Percentiles rank a stretch among this genome's conserved stretches.
Conservation (phyloP, 2,797 vertebrate species). For the Coendou prehensilis region DNA sequence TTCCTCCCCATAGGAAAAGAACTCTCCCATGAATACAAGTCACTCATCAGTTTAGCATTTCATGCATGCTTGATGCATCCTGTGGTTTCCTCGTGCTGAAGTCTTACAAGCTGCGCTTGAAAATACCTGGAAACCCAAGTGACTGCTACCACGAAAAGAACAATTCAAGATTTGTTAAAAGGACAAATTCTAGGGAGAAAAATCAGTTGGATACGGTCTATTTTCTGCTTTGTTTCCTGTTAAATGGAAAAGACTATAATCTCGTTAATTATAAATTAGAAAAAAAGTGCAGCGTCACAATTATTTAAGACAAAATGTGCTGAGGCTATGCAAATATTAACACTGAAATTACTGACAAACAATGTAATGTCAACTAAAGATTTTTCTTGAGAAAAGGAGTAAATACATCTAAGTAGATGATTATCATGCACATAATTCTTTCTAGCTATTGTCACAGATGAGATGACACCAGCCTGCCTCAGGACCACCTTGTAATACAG, state of each 20-base stretch:
- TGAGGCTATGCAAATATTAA: background rate
- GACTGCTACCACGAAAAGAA: slow-evolving; percentile 40
- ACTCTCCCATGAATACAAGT: slow-evolving; percentile 15
- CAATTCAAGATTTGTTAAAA: slow-evolving; percentile 47
- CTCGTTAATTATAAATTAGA: background rate
- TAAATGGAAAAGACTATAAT: background rate
- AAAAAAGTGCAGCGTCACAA: background rate
- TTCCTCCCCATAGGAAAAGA: slow-evolving; percentile 49
- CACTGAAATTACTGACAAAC: slow-evolving; percentile 23
- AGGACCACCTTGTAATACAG: background rate
- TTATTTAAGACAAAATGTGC: background rate
- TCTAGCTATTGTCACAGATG: background rate
- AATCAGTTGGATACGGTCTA: background rate
- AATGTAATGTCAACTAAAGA: background rate
- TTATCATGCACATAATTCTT: background rate
- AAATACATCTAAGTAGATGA: background rate
- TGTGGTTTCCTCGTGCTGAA: slow-evolving; percentile 23
- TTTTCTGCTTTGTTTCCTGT: slow-evolving; percentile 68
- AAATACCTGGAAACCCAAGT: slow-evolving; percentile 62
- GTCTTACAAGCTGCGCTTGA: background rate
- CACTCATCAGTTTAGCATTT: slow-evolving; percentile 34
- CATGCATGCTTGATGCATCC: background rate
- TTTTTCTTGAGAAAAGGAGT: slow-evolving; percentile 25
- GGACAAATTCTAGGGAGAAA: slow-evolving; percentile 9
- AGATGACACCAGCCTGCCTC: background rate